Conservation (phyloP, 2,888 invertebrate species). For the Ophion obscuratus region DNA sequence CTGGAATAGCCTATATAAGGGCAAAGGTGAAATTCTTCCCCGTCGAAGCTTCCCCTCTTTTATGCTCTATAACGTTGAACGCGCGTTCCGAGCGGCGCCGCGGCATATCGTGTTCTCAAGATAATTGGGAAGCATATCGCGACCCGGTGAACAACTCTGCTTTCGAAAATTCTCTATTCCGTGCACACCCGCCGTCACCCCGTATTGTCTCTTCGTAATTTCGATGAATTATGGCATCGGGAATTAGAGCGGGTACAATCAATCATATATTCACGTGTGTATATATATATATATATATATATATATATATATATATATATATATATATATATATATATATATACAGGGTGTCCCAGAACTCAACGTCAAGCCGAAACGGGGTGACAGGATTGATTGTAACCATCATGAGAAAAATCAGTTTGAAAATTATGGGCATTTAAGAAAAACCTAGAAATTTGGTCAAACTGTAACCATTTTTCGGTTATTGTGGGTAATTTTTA, state of each 20-base stretch:
- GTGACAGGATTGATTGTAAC: too few species aligned
- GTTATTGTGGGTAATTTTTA: too few species aligned
- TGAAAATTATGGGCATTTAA: too few species aligned
- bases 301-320: slow-evolving; percentile 1
- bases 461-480: too few species aligned
- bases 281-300: not conserved
- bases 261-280: not conserved
- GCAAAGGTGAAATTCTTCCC: slow-evolving; percentile 45
- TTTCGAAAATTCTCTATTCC: slow-evolving; percentile 49
- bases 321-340: slow-evolving; percentile 20
- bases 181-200: not conserved
- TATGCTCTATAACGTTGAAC: slow-evolving; percentile 5
- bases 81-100: not conserved
- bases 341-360: too few species aligned
- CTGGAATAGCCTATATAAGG: not conserved
- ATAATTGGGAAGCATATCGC: slow-evolving; percentile 52
- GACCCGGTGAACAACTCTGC: slow-evolving; percentile 25
- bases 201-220: slow-evolving; percentile 36
- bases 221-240: slow-evolving; percentile 29
- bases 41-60: slow-evolving; percentile 53
- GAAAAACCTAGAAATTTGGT: too few species aligned
- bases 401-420: too few species aligned
- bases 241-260: not conserved
- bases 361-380: too few species aligned
- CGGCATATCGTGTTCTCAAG: slow-evolving; percentile 53